Evolutionary conservation across 2,797 vertebrate genomes (phyloP), one percentile per base, ranked within the genome.

Genomic region (Pteropus rufus): DNA sequence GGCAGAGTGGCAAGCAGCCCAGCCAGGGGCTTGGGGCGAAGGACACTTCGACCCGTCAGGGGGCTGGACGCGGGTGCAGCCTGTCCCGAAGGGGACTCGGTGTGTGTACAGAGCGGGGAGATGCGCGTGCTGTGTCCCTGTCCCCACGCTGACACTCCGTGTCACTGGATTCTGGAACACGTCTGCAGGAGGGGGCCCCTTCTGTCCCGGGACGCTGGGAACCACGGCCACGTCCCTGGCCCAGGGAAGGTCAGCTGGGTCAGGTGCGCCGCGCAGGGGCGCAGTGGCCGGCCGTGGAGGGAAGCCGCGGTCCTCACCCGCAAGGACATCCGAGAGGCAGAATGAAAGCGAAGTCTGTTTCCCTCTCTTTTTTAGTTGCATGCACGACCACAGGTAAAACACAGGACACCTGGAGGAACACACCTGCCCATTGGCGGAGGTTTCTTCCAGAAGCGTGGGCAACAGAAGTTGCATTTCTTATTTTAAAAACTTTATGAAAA

Each of bases 161-260:
- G 31, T 6, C 56, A 5, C 29, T 24, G 3, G 39, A 3, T 11
- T n/a, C 65, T 7, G 8, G 46, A 21, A 31, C 36, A 7, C 0
- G 10, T 31, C 36, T 11, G 44, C 19, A 0, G 0, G n/a, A 41
- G 65, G 56, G 9, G 7, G 9, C 19, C 11, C 26, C 0, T n/a
- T 19, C 19, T 0, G 1, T 1, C 29, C 36, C 10, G 14, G 85
- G 52, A 49, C 36, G 6, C 77, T 1, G 10, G 67, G 31, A 34
- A 2, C 65, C 0, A 2, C 6, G 4, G 1, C 2, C 23, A 0
- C 0, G 3, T 7, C 9, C 15, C 4, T 0, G 0, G 14, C 56
- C 24, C 3, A 0, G 36, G 64, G 65, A 5, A 16, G 81, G 56
- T 3, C 49, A 24, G 11, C 49, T 0, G 75, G 36, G 60, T 0